Evolutionary conservation across 2,888 invertebrate species (phyloP), one percentile per base, ranked within the genome.

Genomic region (Melinaea menophilus): DNA sequence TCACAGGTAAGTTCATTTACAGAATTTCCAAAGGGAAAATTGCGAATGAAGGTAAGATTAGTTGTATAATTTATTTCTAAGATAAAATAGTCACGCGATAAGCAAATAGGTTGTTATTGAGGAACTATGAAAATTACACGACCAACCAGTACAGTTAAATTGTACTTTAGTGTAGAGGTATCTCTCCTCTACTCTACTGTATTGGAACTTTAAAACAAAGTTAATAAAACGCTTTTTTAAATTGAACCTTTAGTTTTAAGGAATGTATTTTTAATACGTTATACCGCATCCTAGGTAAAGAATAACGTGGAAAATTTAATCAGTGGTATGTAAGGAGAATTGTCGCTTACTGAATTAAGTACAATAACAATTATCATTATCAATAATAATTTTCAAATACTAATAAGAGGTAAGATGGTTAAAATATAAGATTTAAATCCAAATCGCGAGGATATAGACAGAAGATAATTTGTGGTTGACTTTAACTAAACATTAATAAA

Each of bases 1-100:
- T 61, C 55, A 22, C 61, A 61, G 61, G 61, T 61, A 61, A 61
- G 61, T 61, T 56, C 46, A 37, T 4, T 56, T 22, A 22, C 11
- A 46, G 34, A 9, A 55, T 22, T 5, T 22, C 46, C n/a, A 59
- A 48, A 12, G 4, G 9, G 22, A 31, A n/a, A 51, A 31, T 3
- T 9, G 31, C 9, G 31, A 51, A 31, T 31, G 31, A 51, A 51
- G 51, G 51, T 51, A 51, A 51, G 51, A 9, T 31, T 31, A 51
- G 7, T 0, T 2, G 31, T 31, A 31, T 5, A 31, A 51, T 31
- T 9, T 9, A 51, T 22, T 31, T 11, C 31, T 51, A 31, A 51
- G 51, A 51, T 51, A 31, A 51, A 51, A 51, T 51, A 31, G 22
- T 31, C 31, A 51, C 31, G 31, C 31, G 5, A 9, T 51, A 31